Evolutionary conservation across 2,113 vertebrate genomes (phyloP), one percentile per base, ranked within the genome.

Genomic region (Ophthalmotilapia sp.): DNA sequence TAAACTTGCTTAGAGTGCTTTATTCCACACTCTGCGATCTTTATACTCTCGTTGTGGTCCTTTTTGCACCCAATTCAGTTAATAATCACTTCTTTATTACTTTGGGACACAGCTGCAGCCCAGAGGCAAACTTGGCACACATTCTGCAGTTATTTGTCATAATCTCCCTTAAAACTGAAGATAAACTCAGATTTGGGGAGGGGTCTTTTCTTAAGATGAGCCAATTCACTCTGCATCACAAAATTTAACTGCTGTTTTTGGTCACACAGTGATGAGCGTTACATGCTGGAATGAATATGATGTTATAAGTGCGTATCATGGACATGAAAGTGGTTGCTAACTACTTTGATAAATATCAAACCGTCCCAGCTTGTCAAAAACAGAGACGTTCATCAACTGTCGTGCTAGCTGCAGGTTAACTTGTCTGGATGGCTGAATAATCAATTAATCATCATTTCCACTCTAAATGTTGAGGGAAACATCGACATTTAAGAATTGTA

Each of bases 1-100:
- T 53, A 82, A 73, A 85, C 56, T 47, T 83, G 79, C 88, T 31
- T 53, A 80, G 80, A 82, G 80, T 70, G 14, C 5, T 21, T 62
- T 88, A 80, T 91, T 84, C 29, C 55, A 54, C 45, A 26, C 54
- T 53, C 68, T 65, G 40, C 45, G 21, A 36, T 62, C 31, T 79
- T 80, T 45, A 60, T 58, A 31, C 81, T 80, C 19, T 45, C 21
- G 3, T 40, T 80, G 40, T 21, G 49, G 77, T 80, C 45, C 42
- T 21, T 75, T 60, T 54, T 82, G 47, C 56, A 88, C 60, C 70
- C 36, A 58, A 80, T 70, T 31, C 17, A n/a, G 51, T 84, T 84
- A 91, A 88, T 91, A 86, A 89, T 85, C 53, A 49, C 60, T 54
- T 33, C 73, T 86, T 93, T 88, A 91, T 92, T 90, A 86, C 73